Percentiles rank a stretch among this genome's conserved stretches.
Evolutionary conservation across 2,888 invertebrate species (phyloP).

Genomic region (Xanthia icteritia): DNA sequence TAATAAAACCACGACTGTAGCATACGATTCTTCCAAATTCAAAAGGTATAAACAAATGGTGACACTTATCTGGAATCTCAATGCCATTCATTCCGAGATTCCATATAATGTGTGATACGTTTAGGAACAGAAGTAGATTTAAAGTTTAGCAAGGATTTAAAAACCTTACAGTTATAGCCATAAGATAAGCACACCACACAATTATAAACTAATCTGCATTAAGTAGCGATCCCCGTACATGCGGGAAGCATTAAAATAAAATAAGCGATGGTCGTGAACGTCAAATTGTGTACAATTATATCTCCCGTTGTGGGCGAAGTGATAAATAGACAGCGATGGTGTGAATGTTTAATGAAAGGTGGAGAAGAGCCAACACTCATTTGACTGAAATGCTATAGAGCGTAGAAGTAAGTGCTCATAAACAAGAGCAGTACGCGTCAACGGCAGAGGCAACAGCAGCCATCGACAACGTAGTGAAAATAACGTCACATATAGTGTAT

Average conservation of each 20-base stretch:
- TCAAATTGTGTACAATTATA: constrained; percentile 68
- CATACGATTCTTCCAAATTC: not conserved
- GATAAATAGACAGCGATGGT: constrained; percentile 27
- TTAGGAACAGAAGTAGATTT: not conserved
- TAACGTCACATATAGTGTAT: too few species aligned
- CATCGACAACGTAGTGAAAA: too few species aligned
- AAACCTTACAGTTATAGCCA: not conserved
- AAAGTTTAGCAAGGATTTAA: constrained; percentile 1
- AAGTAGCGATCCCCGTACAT: constrained; percentile 56
- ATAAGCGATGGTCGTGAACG: constrained; percentile 67
- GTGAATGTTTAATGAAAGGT: not conserved
- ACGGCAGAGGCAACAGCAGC: too few species aligned
- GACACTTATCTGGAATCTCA: not conserved
- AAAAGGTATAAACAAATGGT: not conserved
- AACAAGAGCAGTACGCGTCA: too few species aligned
- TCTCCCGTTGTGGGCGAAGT: constrained; percentile 52
- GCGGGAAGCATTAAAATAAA: constrained; percentile 64
- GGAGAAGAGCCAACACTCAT: not conserved
- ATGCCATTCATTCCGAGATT: not conserved
- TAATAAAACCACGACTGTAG: not conserved
- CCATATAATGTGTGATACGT: not conserved
- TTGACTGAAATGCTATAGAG: not conserved
- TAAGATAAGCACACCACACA: constrained; percentile 24
- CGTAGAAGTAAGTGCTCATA: too few species aligned
- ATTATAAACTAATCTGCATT: constrained; percentile 46